phyloP scores from a whole-genome alignment of 2,888 invertebrate species.

The Coenonympha arcania region DNA sequence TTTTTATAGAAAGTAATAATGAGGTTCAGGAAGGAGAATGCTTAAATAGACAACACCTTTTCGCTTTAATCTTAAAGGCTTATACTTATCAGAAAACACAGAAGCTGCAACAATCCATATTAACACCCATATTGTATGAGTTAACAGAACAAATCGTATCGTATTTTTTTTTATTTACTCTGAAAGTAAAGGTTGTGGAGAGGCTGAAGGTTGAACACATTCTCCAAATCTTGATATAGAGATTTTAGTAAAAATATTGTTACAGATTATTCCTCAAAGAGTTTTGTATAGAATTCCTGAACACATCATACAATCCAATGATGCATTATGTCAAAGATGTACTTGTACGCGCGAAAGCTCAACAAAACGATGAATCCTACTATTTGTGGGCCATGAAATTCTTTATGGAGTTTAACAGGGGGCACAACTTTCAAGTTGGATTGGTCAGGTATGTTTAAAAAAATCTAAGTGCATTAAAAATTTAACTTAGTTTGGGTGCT shows the following conservation, averaged over 20 bases:
- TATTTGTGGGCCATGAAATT: slow-evolving; percentile 95
- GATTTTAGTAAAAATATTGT: not conserved
- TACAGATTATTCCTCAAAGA: slow-evolving; percentile 89
- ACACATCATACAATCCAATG: slow-evolving; percentile 92
- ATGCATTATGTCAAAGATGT: slow-evolving; percentile 91
- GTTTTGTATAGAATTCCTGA: slow-evolving; percentile 94
- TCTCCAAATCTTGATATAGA: not conserved
- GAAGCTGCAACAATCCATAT: too few species aligned
- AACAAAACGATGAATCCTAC: slow-evolving; percentile 92
- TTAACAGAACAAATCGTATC: too few species aligned
- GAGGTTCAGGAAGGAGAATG: too few species aligned
- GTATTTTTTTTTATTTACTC: too few species aligned
- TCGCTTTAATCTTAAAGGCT: too few species aligned
- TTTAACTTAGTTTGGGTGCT: too few species aligned
- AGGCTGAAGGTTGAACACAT: not conserved
- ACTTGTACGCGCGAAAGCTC: slow-evolving; percentile 78
- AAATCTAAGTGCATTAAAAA: not conserved
- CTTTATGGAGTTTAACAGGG: slow-evolving; percentile 97
- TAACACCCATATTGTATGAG: too few species aligned
- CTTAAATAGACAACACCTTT: too few species aligned
- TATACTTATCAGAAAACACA: too few species aligned
- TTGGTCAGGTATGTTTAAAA: slow-evolving; percentile 80
- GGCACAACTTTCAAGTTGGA: slow-evolving; percentile 88
- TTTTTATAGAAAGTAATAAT: too few species aligned
- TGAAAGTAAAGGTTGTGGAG: too few species aligned